phyloP scores from a whole-genome alignment of 2,797 vertebrate genomes.

The Xenopus petersii region DNA sequence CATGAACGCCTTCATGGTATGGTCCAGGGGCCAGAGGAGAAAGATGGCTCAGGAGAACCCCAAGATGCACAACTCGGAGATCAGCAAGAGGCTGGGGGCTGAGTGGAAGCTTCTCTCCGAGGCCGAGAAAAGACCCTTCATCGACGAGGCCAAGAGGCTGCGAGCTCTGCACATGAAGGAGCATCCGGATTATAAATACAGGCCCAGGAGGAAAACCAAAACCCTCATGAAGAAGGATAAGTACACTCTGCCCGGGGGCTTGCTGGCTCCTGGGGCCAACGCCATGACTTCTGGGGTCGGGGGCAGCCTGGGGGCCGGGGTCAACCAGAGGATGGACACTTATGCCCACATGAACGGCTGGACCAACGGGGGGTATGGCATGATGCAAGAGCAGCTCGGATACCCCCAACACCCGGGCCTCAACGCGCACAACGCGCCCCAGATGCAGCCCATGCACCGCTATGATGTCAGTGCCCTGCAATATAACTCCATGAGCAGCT shows the following conservation, averaged over 20 bases:
- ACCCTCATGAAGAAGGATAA: conserved; percentile 99
- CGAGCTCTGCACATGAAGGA: conserved; percentile 98
- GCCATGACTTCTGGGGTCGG: conserved; percentile 86
- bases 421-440: conserved; percentile 87
- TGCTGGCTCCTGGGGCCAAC: conserved; percentile 87
- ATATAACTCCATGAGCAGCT: conserved; percentile 93
- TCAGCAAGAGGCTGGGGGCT: conserved; percentile 95
- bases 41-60: conserved; percentile 99
- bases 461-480: conserved; percentile 96
- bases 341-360: conserved; percentile 99
- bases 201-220: conserved; percentile 98
- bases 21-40: conserved; percentile 93
- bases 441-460: conserved; percentile 98
- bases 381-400: conserved; percentile 98
- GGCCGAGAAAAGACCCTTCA: conserved; percentile 96
- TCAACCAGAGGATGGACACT: conserved; percentile 97
- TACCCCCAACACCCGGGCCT: conserved; percentile 94
- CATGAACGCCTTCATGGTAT: conserved; percentile 99
- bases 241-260: conserved; percentile 93
- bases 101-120: conserved; percentile 98
- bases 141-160: conserved; percentile 96
- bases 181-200: conserved; percentile 99
- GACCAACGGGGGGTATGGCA: conserved; percentile 96
- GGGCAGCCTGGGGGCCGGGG: conserved; percentile 84
- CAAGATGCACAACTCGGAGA: conserved; percentile 99